A percentile compares a stretch with the other conserved stretches of the same genome.
Evolutionary conservation across 1,140 invertebrate species (phyloP).

Genomic region (Scaptomyza graminum): DNA sequence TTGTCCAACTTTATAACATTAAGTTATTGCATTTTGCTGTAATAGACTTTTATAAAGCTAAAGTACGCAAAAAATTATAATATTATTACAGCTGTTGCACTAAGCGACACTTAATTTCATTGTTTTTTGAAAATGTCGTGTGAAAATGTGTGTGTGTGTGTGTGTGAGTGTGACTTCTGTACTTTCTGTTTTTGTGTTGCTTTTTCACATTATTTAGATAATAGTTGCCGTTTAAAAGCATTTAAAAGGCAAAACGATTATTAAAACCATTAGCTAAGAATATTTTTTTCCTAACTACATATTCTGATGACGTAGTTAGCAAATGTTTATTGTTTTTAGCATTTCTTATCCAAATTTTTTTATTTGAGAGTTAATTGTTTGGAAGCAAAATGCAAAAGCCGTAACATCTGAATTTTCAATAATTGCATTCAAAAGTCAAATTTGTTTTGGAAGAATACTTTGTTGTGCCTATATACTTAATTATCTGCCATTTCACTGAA

Average conservation of each 20-base stretch:
- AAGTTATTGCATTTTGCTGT: slow-evolving; percentile 30
- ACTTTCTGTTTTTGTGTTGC: slow-evolving; percentile 7
- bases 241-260: slow-evolving; percentile 35
- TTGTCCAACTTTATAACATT: slow-evolving; percentile 46
- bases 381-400: background rate
- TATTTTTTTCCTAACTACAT: slow-evolving; percentile 36
- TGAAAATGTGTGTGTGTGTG: too few relatives aligned
- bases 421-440: too few relatives aligned
- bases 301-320: slow-evolving; percentile 3
- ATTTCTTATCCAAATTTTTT: background rate
- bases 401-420: too few relatives aligned
- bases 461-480: too few relatives aligned
- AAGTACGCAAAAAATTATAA: slow-evolving; percentile 65
- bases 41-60: background rate
- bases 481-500: too few relatives aligned
- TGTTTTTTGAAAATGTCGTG: slow-evolving; percentile 6
- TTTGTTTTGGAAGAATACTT: too few relatives aligned
- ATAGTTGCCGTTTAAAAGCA: slow-evolving; percentile 35
- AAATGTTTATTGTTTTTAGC: slow-evolving; percentile 4
- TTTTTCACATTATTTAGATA: slow-evolving; percentile 34
- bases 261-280: slow-evolving; percentile 31
- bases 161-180: background rate
- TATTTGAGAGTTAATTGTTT: slow-evolving; percentile 12
- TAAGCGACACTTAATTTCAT: slow-evolving; percentile 42
- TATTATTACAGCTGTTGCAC: slow-evolving; percentile 15